Evolutionary conservation across 2,888 invertebrate species (phyloP).

Genomic region (Pseudococcus viburni): DNA sequence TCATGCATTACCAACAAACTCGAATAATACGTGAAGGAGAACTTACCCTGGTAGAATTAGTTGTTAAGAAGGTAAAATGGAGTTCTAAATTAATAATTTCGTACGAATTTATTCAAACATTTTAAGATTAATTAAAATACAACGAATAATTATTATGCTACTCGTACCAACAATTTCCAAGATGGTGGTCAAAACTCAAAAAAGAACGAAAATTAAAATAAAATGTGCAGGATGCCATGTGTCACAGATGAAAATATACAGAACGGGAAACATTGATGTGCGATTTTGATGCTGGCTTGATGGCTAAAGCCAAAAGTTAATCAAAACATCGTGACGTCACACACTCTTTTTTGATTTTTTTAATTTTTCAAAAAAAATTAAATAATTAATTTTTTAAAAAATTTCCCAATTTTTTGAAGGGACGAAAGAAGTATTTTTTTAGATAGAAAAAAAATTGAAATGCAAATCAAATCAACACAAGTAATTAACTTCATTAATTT

Average conservation of each 20-base stretch:
- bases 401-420: no score
- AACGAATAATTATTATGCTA: neutral
- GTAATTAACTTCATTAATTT: no score
- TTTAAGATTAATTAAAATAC: conserved; percentile 11
- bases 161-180: conserved; percentile 19
- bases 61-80: neutral
- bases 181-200: neutral
- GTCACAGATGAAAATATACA: conserved; percentile 13
- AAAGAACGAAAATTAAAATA: neutral
- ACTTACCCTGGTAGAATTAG: neutral
- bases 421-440: no score
- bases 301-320: no score
- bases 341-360: no score
- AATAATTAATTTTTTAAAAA: no score
- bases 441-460: no score
- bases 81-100: neutral
- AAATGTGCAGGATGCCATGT: conserved; percentile 38
- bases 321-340: no score
- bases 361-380: no score
- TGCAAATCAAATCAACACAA: no score
- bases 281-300: neutral
- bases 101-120: neutral
- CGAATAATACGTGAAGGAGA: neutral
- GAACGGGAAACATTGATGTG: neutral
- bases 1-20: neutral